Evolutionary conservation across 2,888 invertebrate genomes (phyloP).

Genomic region (Caenorhabditis sulstoni): DNA sequence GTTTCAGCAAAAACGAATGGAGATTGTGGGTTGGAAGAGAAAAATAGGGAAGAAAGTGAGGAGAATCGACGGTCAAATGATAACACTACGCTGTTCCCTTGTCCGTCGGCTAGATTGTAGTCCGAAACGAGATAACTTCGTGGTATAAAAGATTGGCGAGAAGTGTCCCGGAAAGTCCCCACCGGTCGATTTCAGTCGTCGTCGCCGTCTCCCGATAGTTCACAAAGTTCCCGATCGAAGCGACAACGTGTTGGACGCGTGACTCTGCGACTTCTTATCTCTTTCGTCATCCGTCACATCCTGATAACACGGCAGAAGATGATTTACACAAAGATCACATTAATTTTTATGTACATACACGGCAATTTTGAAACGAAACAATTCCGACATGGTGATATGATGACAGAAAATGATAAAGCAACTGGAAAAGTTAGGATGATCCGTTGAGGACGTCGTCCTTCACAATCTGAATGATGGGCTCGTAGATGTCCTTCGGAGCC

Average conservation of each 20-base stretch:
- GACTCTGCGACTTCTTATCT: constrained; percentile 38
- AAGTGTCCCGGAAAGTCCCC: neutral
- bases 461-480: constrained; percentile 65
- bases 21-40: too few species aligned
- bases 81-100: constrained; percentile 51
- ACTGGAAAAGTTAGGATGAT: constrained; percentile 5
- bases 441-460: constrained; percentile 52
- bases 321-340: constrained; percentile 32
- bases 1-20: neutral
- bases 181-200: neutral
- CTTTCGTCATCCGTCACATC: constrained; percentile 34
- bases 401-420: constrained; percentile 18
- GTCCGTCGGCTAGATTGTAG: constrained; percentile 42
- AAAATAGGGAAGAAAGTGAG: neutral
- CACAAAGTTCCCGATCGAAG: constrained; percentile 18
- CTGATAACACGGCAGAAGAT: constrained; percentile 18
- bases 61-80: neutral
- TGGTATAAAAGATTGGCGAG: neutral
- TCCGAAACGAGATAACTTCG: neutral
- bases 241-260: constrained; percentile 47
- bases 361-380: constrained; percentile 5
- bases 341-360: constrained; percentile 19
- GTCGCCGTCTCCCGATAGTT: constrained; percentile 9
- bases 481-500: constrained; percentile 70
- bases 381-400: constrained; percentile 28